Percentiles rank a stretch among this genome's conserved stretches.
Conservation (phyloP, 2,113 vertebrate genomes). For the Thamnophis sirtalis region DNA sequence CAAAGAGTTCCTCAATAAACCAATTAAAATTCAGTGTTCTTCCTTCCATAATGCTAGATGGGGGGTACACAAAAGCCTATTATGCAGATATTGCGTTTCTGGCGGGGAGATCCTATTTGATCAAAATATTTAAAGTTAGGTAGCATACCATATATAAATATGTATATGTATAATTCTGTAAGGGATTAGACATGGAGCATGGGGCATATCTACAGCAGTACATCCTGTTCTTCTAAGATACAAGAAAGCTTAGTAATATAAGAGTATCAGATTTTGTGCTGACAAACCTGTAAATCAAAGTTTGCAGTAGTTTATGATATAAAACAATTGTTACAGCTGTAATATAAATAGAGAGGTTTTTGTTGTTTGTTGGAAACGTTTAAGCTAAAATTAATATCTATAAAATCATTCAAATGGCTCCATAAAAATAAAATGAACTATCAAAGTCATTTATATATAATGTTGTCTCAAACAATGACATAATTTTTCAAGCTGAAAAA, state of each 20-base stretch:
- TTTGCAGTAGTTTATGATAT: neutral
- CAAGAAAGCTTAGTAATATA: neutral
- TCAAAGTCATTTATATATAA: neutral
- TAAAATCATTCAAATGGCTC: neutral
- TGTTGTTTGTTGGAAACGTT: neutral
- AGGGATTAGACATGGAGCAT: neutral
- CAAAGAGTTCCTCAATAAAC: neutral
- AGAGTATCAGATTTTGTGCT: neutral
- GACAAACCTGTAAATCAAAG: neutral
- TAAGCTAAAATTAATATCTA: neutral
- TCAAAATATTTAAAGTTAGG: neutral
- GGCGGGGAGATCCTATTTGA: neutral
- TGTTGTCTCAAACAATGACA: neutral
- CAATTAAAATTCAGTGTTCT: neutral
- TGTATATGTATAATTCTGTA: neutral
- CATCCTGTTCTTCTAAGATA: slow-evolving; percentile 1
- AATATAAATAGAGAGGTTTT: neutral
- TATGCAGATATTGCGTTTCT: neutral
- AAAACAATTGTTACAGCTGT: neutral
- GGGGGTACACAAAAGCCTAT: neutral
- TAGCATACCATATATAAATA: neutral
- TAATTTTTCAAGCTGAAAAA: neutral
- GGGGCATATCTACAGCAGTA: neutral
- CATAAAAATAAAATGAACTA: neutral
- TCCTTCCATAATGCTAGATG: neutral